These are phyloP conservation scores for Pavo muticus DNA, from an alignment of 2,113 vertebrate genomes.

Conservation along the genomic window DNA sequence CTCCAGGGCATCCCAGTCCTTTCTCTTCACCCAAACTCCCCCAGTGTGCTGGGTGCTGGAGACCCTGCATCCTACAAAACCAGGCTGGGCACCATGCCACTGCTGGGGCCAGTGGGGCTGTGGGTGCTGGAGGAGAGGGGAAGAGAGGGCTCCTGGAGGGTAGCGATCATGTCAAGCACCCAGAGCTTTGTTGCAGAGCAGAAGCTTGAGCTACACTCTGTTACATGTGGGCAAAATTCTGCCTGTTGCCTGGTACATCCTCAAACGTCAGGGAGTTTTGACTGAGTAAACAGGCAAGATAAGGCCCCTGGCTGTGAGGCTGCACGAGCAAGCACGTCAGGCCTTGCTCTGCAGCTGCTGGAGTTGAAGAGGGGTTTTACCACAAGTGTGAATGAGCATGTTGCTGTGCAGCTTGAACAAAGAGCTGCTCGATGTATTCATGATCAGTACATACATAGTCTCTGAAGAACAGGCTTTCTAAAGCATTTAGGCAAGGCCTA, in stretches of 20 bases:
- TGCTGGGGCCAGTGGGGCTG: background rate
- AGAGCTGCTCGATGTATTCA: fast-evolving
- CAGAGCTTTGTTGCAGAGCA: background rate
- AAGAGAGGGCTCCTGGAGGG: background rate
- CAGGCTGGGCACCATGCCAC: fast-evolving
- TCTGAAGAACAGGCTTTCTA: background rate
- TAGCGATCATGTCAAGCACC: background rate
- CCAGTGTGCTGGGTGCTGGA: background rate
- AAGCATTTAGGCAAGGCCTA: background rate
- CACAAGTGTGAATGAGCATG: fast-evolving
- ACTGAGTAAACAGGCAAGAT: background rate
- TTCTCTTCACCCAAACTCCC: background rate
- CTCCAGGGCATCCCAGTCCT: background rate
- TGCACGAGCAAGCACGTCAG: background rate
- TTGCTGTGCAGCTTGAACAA: background rate
- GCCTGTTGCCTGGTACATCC: fast-evolving
- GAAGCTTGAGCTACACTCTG: background rate
- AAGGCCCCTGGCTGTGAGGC: background rate
- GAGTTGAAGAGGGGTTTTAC: background rate
- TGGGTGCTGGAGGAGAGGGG: background rate
- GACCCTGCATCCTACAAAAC: fast-evolving
- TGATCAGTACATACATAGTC: background rate
- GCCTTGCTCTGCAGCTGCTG: fast-evolving
- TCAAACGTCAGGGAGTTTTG: background rate
- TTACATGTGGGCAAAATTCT: fast-evolving